Evolutionary conservation across 1,140 invertebrate species (phyloP), one percentile per base, ranked within the genome.

Genomic region (Musca domestica): DNA sequence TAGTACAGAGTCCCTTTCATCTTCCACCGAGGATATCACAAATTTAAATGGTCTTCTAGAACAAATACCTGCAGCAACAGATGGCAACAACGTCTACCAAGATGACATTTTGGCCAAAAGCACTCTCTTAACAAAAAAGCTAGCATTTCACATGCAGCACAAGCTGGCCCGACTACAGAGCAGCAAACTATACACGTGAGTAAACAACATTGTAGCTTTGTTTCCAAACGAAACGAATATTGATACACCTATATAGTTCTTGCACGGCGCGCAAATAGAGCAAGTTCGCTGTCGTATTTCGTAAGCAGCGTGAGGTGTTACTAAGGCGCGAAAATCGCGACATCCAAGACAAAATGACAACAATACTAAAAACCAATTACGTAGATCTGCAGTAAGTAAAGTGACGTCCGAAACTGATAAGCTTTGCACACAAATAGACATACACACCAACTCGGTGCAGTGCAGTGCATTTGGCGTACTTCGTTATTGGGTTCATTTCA

Each of bases 151-250:
- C n/a, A 66, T 77, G 25, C 63, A 73, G 63, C 74, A 71, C 12
- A 56, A 76, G 63, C 71, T 76, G 61, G 73, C 56, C 41, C 71
- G 75, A 63, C 66, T 80, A 48, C 77, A 80, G 49, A 68, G n/a
- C 69, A 80, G 75, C 30, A 72, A 72, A 48, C 61, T 79, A 12
- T 80, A 79, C 71, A 74, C 70, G 77, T 80, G 61, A 78, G 76
- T 51, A 51, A 51, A 20, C 20, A 20, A 19, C 20, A 20, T 51
- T 51, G 48, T 20, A 19, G n/a, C n/a, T 2, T 51, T 4, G 17
- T 19, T 51, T 51, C 41, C 47, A 15, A 15, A n/a, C 3, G 15
- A 48, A 2, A 51, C n/a, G 20, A 19, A 51, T 2, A 30, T 4
- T 10, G 12, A 41, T 41, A 3, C 3, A 10, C 6, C 6, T 41